These are phyloP conservation scores for Hypercompe scribonia DNA, from an alignment of 2,888 invertebrate genomes.

Conservation along the genomic window DNA sequence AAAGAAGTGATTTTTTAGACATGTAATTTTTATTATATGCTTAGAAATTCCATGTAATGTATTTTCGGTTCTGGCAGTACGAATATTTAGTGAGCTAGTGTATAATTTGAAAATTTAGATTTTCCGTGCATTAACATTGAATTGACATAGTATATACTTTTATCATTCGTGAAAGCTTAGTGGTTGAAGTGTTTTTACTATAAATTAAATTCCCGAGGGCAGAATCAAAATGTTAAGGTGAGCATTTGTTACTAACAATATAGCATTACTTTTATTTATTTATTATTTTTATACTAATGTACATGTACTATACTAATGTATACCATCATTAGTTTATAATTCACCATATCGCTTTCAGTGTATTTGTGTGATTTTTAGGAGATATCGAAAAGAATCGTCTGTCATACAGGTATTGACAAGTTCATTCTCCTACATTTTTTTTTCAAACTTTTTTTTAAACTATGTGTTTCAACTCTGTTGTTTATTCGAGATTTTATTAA, in stretches of 20 bases:
- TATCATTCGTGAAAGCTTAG: not conserved
- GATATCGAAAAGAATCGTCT: not conserved
- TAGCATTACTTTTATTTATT: not conserved
- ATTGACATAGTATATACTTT: not conserved
- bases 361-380: not conserved
- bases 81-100: not conserved
- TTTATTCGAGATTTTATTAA: not conserved
- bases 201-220: not conserved
- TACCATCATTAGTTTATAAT: not conserved
- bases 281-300: not conserved
- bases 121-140: not conserved
- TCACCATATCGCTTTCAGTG: not conserved
- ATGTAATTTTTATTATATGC: not conserved
- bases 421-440: not conserved
- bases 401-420: slow-evolving; percentile 5
- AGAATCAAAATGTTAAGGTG: slow-evolving; percentile 37
- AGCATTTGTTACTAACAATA: slow-evolving; percentile 10
- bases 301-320: too few species aligned
- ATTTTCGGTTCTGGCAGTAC: not conserved
- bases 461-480: not conserved
- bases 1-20: not conserved
- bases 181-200: not conserved
- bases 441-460: not conserved
- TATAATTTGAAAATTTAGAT: not conserved
- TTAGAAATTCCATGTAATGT: not conserved